Evolutionary conservation across 2,113 vertebrate species (phyloP).

Genomic region (Pelusios castaneus): DNA sequence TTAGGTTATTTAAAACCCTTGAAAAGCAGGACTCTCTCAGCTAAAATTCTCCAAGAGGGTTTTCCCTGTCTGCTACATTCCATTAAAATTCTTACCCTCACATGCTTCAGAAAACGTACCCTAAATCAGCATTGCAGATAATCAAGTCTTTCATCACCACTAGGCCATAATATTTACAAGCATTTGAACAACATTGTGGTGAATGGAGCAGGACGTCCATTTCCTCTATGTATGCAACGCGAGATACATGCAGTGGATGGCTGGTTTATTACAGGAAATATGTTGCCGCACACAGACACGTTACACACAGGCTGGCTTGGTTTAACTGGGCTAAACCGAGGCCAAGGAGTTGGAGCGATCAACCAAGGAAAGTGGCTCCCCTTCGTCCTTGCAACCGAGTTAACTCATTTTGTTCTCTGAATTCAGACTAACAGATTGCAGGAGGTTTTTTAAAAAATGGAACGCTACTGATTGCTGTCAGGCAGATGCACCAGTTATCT

Average conservation of each 20-base stretch:
- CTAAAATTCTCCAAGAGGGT: neutral
- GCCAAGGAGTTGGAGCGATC: fast-evolving
- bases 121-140: neutral
- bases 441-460: neutral
- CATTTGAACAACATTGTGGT: slow-evolving; percentile 18
- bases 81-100: neutral
- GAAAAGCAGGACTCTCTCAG: neutral
- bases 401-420: neutral
- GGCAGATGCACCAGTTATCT: neutral
- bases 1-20: neutral
- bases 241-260: neutral
- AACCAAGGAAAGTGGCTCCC: neutral
- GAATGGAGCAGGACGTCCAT: neutral
- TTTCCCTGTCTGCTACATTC: neutral
- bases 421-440: neutral
- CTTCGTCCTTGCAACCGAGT: neutral
- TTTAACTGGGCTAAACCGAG: neutral
- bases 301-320: neutral
- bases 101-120: neutral
- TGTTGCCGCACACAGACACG: neutral
- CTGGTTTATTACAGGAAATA: slow-evolving; percentile 33
- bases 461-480: fast-evolving
- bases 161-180: neutral
- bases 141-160: neutral
- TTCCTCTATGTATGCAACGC: neutral